phyloP scores from a whole-genome alignment of 2,113 vertebrate species.

The Turdus rufiventris region DNA sequence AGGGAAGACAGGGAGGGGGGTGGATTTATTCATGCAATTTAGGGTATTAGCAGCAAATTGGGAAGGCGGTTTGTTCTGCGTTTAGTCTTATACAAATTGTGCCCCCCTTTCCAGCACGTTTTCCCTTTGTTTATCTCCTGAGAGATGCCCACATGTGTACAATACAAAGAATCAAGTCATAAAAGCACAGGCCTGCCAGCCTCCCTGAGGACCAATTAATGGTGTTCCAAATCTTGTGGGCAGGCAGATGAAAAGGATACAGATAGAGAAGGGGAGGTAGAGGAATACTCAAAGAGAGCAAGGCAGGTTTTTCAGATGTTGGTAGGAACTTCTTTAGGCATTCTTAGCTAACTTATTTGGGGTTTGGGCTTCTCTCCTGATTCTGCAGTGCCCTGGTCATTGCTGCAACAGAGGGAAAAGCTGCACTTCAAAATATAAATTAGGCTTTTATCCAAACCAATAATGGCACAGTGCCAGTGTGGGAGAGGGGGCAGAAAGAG shows the following conservation, averaged over 20 bases:
- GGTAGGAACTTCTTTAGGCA: constrained; percentile 85
- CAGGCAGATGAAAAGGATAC: constrained; percentile 89
- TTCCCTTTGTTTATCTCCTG: constrained; percentile 86
- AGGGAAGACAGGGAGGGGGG: not conserved
- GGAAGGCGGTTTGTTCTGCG: constrained; percentile 48
- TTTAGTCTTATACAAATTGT: constrained; percentile 77
- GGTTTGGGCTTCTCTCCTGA: constrained; percentile 31
- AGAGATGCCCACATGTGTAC: constrained; percentile 86
- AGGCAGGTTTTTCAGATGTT: constrained; percentile 78
- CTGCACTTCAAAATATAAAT: constrained; percentile 62
- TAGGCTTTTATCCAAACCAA: constrained; percentile 48
- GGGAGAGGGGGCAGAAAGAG: not conserved
- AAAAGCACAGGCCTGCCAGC: constrained; percentile 84
- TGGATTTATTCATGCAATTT: constrained; percentile 66
- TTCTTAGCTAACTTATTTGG: constrained; percentile 85
- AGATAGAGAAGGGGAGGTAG: constrained; percentile 64
- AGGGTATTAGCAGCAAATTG: constrained; percentile 64
- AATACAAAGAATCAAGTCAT: constrained; percentile 85
- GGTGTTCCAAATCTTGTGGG: constrained; percentile 87
- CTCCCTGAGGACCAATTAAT: constrained; percentile 96
- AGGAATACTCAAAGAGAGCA: constrained; percentile 82
- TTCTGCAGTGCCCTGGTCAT: not conserved
- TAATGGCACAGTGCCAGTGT: not conserved
- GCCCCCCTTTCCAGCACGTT: constrained; percentile 64
- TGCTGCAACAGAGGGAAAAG: constrained; percentile 33